Conservation (phyloP, 2,113 vertebrate genomes). For the Shinisaurus crocodilurus region DNA sequence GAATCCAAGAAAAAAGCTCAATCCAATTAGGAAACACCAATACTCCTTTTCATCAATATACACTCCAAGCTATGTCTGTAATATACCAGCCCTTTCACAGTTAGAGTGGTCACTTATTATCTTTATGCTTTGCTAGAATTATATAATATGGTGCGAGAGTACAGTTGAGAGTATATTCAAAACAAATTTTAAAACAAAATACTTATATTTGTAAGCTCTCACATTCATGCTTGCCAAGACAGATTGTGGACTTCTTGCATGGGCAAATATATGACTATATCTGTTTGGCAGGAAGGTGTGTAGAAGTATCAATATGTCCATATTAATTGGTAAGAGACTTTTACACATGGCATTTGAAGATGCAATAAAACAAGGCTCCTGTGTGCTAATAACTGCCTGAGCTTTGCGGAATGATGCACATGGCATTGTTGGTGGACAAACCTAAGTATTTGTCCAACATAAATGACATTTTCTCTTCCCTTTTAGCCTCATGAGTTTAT, state of each 20-base stretch:
- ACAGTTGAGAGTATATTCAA: neutral
- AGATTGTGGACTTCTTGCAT: neutral
- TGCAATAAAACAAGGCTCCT: neutral
- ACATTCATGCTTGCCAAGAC: neutral
- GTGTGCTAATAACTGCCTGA: neutral
- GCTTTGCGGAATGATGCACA: neutral
- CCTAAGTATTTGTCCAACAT: neutral
- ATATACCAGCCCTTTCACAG: neutral
- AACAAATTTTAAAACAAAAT: neutral
- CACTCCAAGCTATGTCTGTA: neutral
- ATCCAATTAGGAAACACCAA: neutral
- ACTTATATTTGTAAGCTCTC: neutral
- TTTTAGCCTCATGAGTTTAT: conserved; percentile 38
- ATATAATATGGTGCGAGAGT: neutral
- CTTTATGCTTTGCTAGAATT: neutral
- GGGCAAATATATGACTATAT: rapidly evolving
- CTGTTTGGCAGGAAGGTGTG: neutral
- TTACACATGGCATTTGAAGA: neutral
- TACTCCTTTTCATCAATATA: neutral
- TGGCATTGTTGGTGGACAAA: neutral
- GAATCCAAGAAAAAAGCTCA: neutral
- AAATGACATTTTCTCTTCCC: neutral
- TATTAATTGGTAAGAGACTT: neutral
- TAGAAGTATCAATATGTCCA: neutral
- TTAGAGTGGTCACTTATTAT: neutral